Evolutionary conservation across 2,797 vertebrate genomes (phyloP).

Genomic region (Malacoraja senta): DNA sequence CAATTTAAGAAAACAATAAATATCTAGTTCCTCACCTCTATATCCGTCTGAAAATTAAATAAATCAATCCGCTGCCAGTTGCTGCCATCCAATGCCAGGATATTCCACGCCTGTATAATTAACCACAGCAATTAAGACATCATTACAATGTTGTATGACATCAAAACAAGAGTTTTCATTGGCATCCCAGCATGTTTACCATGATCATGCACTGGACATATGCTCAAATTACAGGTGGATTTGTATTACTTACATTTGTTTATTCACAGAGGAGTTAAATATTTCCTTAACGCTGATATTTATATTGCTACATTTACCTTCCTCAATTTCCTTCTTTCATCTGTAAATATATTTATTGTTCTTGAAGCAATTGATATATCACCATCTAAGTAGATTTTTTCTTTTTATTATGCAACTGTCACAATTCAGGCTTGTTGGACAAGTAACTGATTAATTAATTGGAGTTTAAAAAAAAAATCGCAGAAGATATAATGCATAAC

Average conservation of each 20-base stretch:
- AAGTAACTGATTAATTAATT: neutral
- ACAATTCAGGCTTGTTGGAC: no score
- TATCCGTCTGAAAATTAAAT: conserved; percentile 94
- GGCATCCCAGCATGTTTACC: neutral
- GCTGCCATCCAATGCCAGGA: conserved; percentile 89
- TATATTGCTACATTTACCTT: neutral
- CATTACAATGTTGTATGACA: neutral
- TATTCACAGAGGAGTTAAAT: neutral
- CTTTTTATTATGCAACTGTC: no score
- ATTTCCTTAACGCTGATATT: neutral
- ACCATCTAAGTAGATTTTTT: neutral
- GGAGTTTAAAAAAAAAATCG: no score
- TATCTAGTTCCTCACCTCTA: conserved; percentile 69
- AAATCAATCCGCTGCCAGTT: conserved; percentile 96
- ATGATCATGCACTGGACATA: neutral
- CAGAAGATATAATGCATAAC: no score
- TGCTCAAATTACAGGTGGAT: neutral
- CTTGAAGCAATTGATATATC: neutral
- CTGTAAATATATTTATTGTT: neutral
- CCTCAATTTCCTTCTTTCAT: neutral
- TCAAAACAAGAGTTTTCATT: neutral
- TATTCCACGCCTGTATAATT: conserved; percentile 77
- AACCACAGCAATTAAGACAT: neutral
- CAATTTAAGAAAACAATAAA: neutral
- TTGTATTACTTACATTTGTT: neutral